phyloP scores from a whole-genome alignment of 2,888 invertebrate genomes.

The Odontocerum albicorne region DNA sequence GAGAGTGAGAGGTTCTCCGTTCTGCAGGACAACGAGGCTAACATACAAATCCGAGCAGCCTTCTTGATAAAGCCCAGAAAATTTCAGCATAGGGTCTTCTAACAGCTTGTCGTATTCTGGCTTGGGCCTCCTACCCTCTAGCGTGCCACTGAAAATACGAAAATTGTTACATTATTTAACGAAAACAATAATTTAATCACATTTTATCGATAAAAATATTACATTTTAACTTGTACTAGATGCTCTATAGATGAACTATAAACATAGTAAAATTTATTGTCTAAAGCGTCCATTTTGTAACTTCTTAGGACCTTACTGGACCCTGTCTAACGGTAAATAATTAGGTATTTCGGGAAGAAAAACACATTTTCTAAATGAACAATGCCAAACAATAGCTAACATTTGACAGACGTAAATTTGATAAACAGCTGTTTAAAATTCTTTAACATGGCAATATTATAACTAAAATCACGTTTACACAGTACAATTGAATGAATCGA shows the following conservation, averaged over 20 bases:
- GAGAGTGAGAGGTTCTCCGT: slow-evolving; percentile 78
- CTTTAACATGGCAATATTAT: not conserved
- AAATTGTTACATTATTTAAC: too few species aligned
- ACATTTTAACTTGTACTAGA: slow-evolving; percentile 92
- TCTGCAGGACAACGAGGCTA: slow-evolving; percentile 80
- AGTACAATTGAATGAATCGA: too few species aligned
- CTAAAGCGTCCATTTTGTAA: slow-evolving; percentile 66
- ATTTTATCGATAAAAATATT: too few species aligned
- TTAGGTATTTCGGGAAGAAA: too few species aligned
- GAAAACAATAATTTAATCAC: too few species aligned
- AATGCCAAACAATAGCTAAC: slow-evolving; percentile 2
- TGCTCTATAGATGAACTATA: slow-evolving; percentile 90
- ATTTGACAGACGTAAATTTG: not conserved
- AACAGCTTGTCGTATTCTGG: slow-evolving; percentile 87
- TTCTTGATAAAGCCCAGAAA: slow-evolving; percentile 84
- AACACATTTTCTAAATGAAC: too few species aligned
- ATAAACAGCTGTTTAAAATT: slow-evolving; percentile 3
- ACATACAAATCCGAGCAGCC: slow-evolving; percentile 88
- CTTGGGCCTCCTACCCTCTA: slow-evolving; percentile 87
- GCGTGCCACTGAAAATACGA: slow-evolving; percentile 71
- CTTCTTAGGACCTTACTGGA: not conserved
- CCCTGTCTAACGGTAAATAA: not conserved
- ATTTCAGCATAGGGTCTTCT: slow-evolving; percentile 85
- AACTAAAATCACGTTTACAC: too few species aligned
- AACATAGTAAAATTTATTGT: slow-evolving; percentile 81